A percentile compares a stretch with the other conserved stretches of the same genome.
These are phyloP conservation scores for Promerops cafer DNA, from an alignment of 2,113 vertebrate species.

Conservation along the genomic window DNA sequence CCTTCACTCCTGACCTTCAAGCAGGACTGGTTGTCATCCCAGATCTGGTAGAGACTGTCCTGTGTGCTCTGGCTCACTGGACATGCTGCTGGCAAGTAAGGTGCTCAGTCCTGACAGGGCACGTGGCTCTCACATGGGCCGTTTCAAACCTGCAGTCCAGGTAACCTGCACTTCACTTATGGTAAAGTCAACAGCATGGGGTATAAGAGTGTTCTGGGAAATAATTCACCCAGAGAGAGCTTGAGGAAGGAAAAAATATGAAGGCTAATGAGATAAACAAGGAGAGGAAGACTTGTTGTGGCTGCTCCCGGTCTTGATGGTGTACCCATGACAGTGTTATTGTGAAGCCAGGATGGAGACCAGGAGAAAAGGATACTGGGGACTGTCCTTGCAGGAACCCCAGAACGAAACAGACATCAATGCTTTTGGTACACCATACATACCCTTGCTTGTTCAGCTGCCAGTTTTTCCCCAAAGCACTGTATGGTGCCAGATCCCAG, in stretches of 20 bases:
- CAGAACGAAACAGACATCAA: background rate
- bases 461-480: background rate
- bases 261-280: background rate
- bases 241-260: background rate
- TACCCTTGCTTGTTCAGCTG: background rate
- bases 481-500: background rate
- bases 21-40: background rate
- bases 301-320: background rate
- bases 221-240: background rate
- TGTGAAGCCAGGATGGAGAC: background rate
- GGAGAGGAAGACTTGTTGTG: background rate
- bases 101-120: background rate
- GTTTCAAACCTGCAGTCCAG: background rate
- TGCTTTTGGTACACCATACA: background rate
- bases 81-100: background rate
- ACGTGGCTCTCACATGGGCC: accelerated
- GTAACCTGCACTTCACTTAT: background rate
- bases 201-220: background rate
- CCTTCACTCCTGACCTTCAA: accelerated
- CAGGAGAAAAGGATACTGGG: background rate
- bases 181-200: background rate
- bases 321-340: background rate
- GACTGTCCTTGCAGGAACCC: background rate
- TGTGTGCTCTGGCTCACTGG: background rate
- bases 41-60: background rate